These are phyloP conservation scores for Drosophila arawakana DNA, from an alignment of 1,140 invertebrate genomes.

Conservation along the genomic window DNA sequence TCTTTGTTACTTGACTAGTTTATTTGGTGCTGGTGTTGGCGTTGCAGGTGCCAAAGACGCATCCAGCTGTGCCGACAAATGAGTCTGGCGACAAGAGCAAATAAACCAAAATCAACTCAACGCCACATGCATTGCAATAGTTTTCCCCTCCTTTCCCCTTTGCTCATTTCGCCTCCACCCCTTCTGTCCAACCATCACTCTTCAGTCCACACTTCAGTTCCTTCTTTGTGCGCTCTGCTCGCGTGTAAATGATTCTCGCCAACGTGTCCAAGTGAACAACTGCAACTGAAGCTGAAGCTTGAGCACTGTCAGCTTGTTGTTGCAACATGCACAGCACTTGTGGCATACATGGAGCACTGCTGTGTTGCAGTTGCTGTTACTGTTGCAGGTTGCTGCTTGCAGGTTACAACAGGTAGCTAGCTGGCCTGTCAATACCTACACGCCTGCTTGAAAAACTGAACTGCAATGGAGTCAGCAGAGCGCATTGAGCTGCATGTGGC, in stretches of 20 bases:
- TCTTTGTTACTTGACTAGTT: not conserved
- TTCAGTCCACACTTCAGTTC: not conserved
- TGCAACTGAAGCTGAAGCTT: slow-evolving; percentile 17
- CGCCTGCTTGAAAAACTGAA: slow-evolving; percentile 58
- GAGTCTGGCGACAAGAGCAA: slow-evolving; percentile 79
- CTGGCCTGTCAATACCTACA: slow-evolving; percentile 76
- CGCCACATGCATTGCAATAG: slow-evolving; percentile 38
- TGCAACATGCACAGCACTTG: slow-evolving; percentile 46
- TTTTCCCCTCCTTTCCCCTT: not conserved
- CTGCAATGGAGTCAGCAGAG: slow-evolving; percentile 34
- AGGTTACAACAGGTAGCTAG: slow-evolving; percentile 65
- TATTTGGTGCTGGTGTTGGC: slow-evolving; percentile 29
- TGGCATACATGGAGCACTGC: slow-evolving; percentile 32
- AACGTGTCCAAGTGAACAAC: slow-evolving; percentile 65
- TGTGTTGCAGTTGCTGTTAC: slow-evolving; percentile 36
- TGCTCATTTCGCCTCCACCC: not conserved
- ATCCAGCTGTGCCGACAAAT: slow-evolving; percentile 81
- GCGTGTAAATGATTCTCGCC: slow-evolving; percentile 79
- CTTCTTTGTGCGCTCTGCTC: slow-evolving; percentile 37
- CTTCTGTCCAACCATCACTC: not conserved
- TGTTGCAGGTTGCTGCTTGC: slow-evolving; percentile 11
- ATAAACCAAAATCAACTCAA: slow-evolving; percentile 77
- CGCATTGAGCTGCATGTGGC: slow-evolving; percentile 49
- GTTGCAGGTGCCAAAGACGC: slow-evolving; percentile 65
- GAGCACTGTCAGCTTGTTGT: slow-evolving; percentile 33